Conservation (phyloP, 2,797 vertebrate species). For the Capromys pilorides region DNA sequence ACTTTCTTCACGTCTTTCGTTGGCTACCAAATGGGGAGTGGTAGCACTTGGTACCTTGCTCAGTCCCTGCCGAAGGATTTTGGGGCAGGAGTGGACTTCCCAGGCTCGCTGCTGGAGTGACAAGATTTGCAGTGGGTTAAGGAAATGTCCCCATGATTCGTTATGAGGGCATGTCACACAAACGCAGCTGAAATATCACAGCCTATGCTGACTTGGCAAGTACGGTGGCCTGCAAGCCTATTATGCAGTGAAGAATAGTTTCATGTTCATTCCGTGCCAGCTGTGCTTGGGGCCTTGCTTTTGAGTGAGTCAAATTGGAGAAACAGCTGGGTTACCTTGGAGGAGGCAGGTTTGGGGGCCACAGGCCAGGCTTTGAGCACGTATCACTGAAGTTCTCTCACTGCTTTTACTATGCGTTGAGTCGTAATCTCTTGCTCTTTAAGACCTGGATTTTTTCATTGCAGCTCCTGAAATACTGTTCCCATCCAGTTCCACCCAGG, state of each 20-base stretch:
- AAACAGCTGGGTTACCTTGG: slow-evolving; percentile 65
- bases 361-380: background rate
- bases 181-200: slow-evolving; percentile 61
- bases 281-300: slow-evolving; percentile 22
- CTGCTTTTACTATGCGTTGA: background rate
- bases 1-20: slow-evolving; percentile 26
- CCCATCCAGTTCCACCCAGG: background rate
- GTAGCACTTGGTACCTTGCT: background rate
- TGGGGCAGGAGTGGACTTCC: slow-evolving; percentile 64
- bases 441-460: background rate
- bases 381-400: background rate
- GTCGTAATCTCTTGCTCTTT: background rate
- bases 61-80: slow-evolving; percentile 25
- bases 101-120: background rate
- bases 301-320: slow-evolving; percentile 60
- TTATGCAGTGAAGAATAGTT: slow-evolving; percentile 63
- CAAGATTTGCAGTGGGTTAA: slow-evolving; percentile 76
- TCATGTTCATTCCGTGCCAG: slow-evolving; percentile 66
- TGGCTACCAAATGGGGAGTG: background rate
- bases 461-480: background rate
- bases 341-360: slow-evolving; percentile 59
- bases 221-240: slow-evolving; percentile 71
- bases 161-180: slow-evolving; percentile 70
- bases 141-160: slow-evolving; percentile 78
- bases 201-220: slow-evolving; percentile 65